Evolutionary conservation across 53 echinoderm and acorn worm species (phyloP).

Genomic region (Holothuria leucospilota): DNA sequence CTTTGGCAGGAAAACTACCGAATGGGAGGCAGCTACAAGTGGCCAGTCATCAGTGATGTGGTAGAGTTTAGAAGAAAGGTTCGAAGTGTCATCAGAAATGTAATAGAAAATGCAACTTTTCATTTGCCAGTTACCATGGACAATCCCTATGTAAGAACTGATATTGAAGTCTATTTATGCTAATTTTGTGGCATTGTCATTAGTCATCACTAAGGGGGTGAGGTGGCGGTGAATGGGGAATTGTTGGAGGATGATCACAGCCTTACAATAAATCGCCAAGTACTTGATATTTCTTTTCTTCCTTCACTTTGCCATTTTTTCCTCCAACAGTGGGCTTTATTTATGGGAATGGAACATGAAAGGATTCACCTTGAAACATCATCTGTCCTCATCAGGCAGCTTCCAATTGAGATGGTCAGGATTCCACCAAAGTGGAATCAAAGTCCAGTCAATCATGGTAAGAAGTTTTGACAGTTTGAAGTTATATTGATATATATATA

Average conservation of each 20-base stretch:
- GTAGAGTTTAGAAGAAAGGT: conserved; percentile 80
- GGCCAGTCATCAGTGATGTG: conserved; percentile 81
- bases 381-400: conserved; percentile 88
- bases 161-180: neutral
- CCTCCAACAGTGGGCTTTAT: conserved; percentile 78
- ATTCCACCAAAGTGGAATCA: conserved; percentile 68
- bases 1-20: conserved; percentile 82
- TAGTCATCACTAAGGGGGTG: too few species aligned
- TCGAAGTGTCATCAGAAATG: conserved; percentile 70
- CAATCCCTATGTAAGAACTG: conserved; percentile 75
- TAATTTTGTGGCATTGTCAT: too few species aligned
- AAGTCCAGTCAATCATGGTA: conserved; percentile 65
- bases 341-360: conserved; percentile 97
- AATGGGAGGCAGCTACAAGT: conserved; percentile 94
- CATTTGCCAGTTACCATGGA: conserved; percentile 82
- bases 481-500: too few species aligned
- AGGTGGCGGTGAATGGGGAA: too few species aligned
- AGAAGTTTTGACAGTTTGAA: neutral
- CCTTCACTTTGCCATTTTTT: too few species aligned
- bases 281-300: too few species aligned
- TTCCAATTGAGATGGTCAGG: conserved; percentile 74
- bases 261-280: too few species aligned
- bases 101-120: conserved; percentile 77
- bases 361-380: conserved; percentile 94
- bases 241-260: too few species aligned